Evolutionary conservation across 1,140 invertebrate species (phyloP), one percentile per base, ranked within the genome.

Genomic region (Venturia canescens): DNA sequence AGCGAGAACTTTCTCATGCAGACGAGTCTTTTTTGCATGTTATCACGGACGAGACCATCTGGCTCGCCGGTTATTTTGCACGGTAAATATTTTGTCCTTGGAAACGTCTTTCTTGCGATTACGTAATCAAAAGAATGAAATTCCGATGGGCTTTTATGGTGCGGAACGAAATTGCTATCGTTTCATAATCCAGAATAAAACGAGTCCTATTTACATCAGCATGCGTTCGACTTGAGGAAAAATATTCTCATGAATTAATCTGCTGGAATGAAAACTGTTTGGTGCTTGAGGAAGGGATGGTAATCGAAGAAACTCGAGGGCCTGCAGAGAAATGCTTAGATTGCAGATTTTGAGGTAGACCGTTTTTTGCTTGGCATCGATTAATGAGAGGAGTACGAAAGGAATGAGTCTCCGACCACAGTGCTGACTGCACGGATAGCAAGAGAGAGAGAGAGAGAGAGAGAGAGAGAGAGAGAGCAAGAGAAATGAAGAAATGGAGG

Each of bases 301-400:
- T 9, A 44, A 44, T 44, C 38, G 38, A 44, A 6, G 13, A 44
- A 44, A 44, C 38, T 44, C 38, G 13, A 53, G 50, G 26, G 21
- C 11, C 53, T 77, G 50, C 66, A 31, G 48, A 21, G 50, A 18
- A 26, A 57, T 77, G 27, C 63, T 44, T 77, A 77, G 31, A 31
- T 60, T 57, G 23, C 48, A 66, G n/a, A 16, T 75, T 75, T 75
- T 75, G 21, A 72, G 23, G 21, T n/a, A 72, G 44, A 72, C 44
- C 70, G 16, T 57, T 75, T 26, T 34, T 63, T 29, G 29, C 21
- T 57, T 77, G 29, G 38, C 29, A 63, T 77, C 63, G 31, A 31
- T 75, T 75, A 48, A 77, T 74, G 21, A 67, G 29, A 50, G 50
- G 29, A 53, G 29, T 50, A 26, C 27, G 31, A n/a, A 53, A 53